Percentiles rank a stretch among this genome's conserved stretches.
Evolutionary conservation across 2,113 vertebrate species (phyloP).

Genomic region (Sinocyclocheilus grahami): DNA sequence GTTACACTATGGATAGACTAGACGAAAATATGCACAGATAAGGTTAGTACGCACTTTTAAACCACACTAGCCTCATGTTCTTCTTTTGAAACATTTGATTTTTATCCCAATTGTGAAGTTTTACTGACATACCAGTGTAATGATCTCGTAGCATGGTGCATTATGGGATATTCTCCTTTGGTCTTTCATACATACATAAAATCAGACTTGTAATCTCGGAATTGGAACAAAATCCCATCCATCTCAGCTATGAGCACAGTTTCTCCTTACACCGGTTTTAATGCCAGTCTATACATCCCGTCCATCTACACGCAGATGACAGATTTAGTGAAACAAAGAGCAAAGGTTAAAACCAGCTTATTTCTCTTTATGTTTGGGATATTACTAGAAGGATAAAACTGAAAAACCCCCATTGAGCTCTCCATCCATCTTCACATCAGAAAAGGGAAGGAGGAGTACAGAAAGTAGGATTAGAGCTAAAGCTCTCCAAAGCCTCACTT

Average conservation of each 20-base stretch:
- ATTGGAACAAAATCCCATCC: background rate
- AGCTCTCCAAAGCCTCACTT: background rate
- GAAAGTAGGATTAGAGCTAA: constrained; percentile 9
- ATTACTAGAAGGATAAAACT: background rate
- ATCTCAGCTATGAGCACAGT: background rate
- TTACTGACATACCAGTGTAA: no score
- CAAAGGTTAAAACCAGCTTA: constrained; percentile 22
- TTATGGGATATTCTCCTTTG: background rate
- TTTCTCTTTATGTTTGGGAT: background rate
- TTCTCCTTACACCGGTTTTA: background rate
- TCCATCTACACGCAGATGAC: background rate
- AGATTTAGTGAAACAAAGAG: background rate
- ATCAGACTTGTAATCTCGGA: background rate
- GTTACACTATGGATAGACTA: no score
- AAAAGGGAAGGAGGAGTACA: background rate
- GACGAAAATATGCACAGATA: no score
- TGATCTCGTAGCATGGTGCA: background rate
- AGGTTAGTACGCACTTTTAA: no score
- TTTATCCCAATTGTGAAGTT: no score
- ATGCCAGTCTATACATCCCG: background rate
- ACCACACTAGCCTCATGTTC: no score
- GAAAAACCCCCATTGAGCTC: background rate
- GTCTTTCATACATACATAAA: background rate
- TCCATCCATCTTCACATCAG: constrained; percentile 2
- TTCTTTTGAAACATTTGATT: no score